Conservation (phyloP, 2,113 vertebrate species). For the Leptobrachium leishanense region DNA sequence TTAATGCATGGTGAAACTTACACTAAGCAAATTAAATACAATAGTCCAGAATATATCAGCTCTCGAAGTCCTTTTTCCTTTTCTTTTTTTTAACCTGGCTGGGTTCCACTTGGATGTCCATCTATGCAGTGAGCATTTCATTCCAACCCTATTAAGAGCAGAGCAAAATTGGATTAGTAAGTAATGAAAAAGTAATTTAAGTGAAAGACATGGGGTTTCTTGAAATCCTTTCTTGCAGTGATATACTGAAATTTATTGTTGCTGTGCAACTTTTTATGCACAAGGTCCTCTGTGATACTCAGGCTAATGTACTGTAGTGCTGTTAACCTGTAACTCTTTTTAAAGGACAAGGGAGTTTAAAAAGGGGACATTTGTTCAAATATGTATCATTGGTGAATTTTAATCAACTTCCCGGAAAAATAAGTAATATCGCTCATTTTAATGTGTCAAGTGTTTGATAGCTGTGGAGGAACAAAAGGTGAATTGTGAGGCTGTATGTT, state of each 20-base stretch:
- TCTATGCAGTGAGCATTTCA: slow-evolving; percentile 44
- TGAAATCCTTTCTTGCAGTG: slow-evolving; percentile 47
- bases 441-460: slow-evolving; percentile 45
- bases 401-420: slow-evolving; percentile 51
- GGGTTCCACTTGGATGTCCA: slow-evolving; percentile 39
- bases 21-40: slow-evolving; percentile 8
- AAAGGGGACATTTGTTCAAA: slow-evolving; percentile 37
- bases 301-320: slow-evolving; percentile 34
- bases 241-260: slow-evolving; percentile 51
- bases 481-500: slow-evolving; percentile 27
- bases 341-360: slow-evolving; percentile 39
- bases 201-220: slow-evolving; percentile 41
- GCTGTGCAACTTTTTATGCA: slow-evolving; percentile 47
- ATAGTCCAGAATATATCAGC: slow-evolving; percentile 26
- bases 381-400: slow-evolving; percentile 40
- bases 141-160: slow-evolving; percentile 50
- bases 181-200: slow-evolving; percentile 49
- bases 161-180: slow-evolving; percentile 43
- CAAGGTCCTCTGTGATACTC: slow-evolving; percentile 46
- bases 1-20: background rate
- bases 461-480: slow-evolving; percentile 32
- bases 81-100: slow-evolving; percentile 5
- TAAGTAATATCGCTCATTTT: slow-evolving; percentile 40
- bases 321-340: slow-evolving; percentile 44
- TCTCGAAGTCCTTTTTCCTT: slow-evolving; percentile 7